Base-by-base conservation (phyloP, 1,140 invertebrate species). In the Drosophila orosa region DNA sequence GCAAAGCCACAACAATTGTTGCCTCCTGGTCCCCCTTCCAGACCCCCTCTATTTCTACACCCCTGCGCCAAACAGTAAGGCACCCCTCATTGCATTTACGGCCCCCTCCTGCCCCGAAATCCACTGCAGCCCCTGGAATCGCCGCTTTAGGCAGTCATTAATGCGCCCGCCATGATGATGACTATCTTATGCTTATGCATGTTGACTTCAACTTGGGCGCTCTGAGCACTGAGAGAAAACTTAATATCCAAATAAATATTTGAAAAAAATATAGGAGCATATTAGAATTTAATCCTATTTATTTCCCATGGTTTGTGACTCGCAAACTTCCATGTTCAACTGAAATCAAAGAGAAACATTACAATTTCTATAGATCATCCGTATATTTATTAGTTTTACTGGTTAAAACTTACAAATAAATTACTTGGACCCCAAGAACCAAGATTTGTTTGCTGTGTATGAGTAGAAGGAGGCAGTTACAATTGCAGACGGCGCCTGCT, bases 1-100 rank as follows among this genome's bases (percentile, higher is more conserved):
- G 83, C 80, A 89, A 80, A 87, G 79, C 83, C 84, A 79, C 83
- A 87, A 89, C 83, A 86, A 87, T 86, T 78, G 83, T 59, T 54
- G 67, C 68, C 68, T 48, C 67, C 33, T 37, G 19, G 45, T 12
- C 29, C 19, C 19, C 22, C 19, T 10, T 7, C 12, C 45, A 9
- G 0, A 15, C 17, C 22, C 37, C 15, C 33, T n/a, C 44, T 25
- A 10, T 10, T 48, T 27, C 45, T 27, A n/a, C 15, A 24, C 9
- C 27, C 27, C 22, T 29, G 3, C 7, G 9, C 13, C 44, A 10
- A 35, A 54, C 54, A 15, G 57, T 12, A 3, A 13, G 13, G 19
- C 31, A 12, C 58, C n/a, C 9, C 10, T n/a, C 54, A 9, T 29
- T 12, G 10, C 29, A 55, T 55, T 39, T 58, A 19, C 15, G 22